A percentile compares a stretch with the other conserved stretches of the same genome.
Conservation (phyloP, 2,797 vertebrate species). For the Rhinogobio ventralis region DNA sequence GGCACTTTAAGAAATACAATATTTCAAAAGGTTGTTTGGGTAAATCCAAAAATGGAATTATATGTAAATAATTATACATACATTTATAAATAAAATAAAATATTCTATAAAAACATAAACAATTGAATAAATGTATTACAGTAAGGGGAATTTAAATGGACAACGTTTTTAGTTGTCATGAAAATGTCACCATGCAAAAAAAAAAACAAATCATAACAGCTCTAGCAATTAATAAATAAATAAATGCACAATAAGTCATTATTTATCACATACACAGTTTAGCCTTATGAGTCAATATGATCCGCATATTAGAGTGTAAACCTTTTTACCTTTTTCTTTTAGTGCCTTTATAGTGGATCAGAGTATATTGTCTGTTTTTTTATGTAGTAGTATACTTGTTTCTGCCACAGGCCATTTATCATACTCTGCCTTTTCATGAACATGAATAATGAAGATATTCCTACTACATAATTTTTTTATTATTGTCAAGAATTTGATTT, state of each 20-base stretch:
- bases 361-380: neutral
- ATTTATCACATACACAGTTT: slow-evolving; percentile 30
- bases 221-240: neutral
- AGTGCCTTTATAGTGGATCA: neutral
- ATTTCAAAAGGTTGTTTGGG: neutral
- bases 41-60: neutral
- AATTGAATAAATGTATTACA: neutral
- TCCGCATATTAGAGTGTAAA: slow-evolving; percentile 8
- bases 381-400: too few relatives aligned
- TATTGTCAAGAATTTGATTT: slow-evolving; percentile 14
- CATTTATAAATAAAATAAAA: neutral
- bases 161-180: neutral
- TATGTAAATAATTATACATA: neutral
- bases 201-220: neutral
- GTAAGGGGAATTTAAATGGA: neutral
- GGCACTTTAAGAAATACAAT: neutral
- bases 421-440: neutral
- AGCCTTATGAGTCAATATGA: slow-evolving; percentile 18
- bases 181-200: neutral
- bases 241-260: slow-evolving; percentile 11
- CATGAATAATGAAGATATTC: neutral
- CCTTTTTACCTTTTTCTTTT: neutral
- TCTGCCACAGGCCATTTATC: neutral
- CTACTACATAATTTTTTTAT: neutral
- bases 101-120: neutral